These are phyloP conservation scores for Sinella curviseta DNA, from an alignment of 1,140 invertebrate species.

Conservation along the genomic window DNA sequence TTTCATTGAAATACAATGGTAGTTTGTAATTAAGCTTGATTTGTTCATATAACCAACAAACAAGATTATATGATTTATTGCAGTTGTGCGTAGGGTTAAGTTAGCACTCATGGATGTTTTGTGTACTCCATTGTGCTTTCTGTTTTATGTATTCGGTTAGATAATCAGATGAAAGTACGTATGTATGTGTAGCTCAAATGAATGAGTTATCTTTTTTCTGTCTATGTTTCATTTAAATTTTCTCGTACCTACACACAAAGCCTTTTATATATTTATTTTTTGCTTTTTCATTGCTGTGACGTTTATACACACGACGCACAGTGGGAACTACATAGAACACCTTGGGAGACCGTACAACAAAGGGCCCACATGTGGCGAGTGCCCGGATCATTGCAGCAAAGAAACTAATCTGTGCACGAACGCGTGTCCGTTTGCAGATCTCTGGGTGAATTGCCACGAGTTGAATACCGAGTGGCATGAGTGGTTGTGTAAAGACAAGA, in stretches of 20 bases:
- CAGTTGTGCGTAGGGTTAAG: too few relatives aligned
- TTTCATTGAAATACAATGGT: too few relatives aligned
- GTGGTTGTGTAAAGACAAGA: slow-evolving; percentile 66
- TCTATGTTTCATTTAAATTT: too few relatives aligned
- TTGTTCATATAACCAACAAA: too few relatives aligned
- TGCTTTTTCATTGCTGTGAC: background rate
- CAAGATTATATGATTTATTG: too few relatives aligned
- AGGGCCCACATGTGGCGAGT: slow-evolving; percentile 66
- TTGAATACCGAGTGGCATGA: slow-evolving; percentile 61
- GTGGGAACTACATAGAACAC: slow-evolving; percentile 67
- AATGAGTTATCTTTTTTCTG: too few relatives aligned
- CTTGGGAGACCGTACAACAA: slow-evolving; percentile 67
- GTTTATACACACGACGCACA: slow-evolving; percentile 54
- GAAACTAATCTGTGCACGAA: slow-evolving; percentile 71
- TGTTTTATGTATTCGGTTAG: too few relatives aligned
- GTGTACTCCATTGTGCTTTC: too few relatives aligned
- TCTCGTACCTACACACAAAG: background rate
- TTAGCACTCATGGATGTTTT: too few relatives aligned
- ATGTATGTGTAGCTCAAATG: too few relatives aligned
- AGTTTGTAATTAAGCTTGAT: too few relatives aligned
- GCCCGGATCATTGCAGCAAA: slow-evolving; percentile 64
- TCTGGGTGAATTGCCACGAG: slow-evolving; percentile 72
- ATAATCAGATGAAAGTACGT: too few relatives aligned
- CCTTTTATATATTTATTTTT: background rate
- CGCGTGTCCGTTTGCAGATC: slow-evolving; percentile 67